Conservation (phyloP, 2,113 vertebrate species). For the Melanocharis versteri region DNA sequence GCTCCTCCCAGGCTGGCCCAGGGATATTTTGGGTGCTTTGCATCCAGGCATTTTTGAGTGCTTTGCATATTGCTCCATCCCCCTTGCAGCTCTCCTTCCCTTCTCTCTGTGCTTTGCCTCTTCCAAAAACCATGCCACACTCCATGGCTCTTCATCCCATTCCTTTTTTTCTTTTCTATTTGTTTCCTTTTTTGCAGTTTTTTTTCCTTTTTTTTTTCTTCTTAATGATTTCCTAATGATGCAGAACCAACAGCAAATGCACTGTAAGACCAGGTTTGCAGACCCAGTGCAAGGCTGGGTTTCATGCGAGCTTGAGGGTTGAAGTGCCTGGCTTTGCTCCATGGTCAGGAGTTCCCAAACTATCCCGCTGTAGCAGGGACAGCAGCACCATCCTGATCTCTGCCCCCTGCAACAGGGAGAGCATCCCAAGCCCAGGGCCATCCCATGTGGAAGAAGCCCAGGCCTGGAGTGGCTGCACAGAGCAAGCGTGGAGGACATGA, state of each 20-base stretch:
- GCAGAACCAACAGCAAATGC: neutral
- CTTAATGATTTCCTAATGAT: neutral
- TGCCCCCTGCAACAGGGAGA: neutral
- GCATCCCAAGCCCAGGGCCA: accelerated
- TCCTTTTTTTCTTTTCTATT: neutral
- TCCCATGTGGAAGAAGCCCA: accelerated
- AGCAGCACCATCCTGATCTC: neutral
- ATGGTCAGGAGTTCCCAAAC: neutral
- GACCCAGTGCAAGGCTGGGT: neutral
- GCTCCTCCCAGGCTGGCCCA: accelerated
- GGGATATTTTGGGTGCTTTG: neutral
- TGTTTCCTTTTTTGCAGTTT: neutral
- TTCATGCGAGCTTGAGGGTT: accelerated
- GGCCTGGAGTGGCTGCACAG: neutral
- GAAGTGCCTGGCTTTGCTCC: accelerated
- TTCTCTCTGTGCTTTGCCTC: neutral
- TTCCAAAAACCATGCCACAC: neutral
- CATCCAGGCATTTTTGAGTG: neutral
- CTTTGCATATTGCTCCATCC: neutral
- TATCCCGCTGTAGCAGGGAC: neutral
- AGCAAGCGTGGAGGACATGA: neutral
- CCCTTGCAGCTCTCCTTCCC: accelerated
- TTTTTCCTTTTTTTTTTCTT: accelerated
- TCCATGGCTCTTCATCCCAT: neutral
- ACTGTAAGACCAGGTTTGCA: neutral